Conservation (phyloP, 2,888 invertebrate genomes). For the Linhomoeus sp. region DNA sequence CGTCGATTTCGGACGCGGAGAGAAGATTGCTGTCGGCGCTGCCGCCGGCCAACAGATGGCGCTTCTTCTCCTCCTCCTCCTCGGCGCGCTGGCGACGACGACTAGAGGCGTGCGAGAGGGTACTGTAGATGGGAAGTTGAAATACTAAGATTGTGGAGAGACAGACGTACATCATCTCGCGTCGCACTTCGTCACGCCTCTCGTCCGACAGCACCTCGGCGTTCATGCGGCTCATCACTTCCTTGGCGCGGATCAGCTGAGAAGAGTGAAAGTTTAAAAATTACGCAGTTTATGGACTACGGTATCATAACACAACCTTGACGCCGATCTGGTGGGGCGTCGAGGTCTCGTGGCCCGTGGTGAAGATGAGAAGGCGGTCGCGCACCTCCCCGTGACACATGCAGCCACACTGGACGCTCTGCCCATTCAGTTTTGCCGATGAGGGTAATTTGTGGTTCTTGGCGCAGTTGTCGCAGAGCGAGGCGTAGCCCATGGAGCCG, state of each 20-base stretch:
- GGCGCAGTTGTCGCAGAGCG: no score
- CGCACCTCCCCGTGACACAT: constrained; percentile 4
- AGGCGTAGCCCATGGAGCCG: no score
- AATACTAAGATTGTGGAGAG: no score
- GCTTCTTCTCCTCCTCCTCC: background rate
- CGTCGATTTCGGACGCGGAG: background rate
- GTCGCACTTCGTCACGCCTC: background rate
- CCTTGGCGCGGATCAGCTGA: background rate
- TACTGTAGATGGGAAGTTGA: background rate
- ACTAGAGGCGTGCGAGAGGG: background rate
- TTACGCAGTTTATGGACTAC: no score
- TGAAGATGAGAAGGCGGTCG: constrained; percentile 57
- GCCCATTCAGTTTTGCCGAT: no score
- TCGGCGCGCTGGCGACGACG: background rate
- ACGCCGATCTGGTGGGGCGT: constrained; percentile 60
- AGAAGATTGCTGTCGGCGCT: no score
- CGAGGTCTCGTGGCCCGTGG: constrained; percentile 58
- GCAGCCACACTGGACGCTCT: constrained; percentile 5
- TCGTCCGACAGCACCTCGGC: constrained; percentile 5
- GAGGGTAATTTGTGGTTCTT: no score
- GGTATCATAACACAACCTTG: constrained; percentile 13
- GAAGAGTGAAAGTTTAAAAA: no score
- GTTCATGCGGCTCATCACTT: constrained; percentile 2
- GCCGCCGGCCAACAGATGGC: background rate
- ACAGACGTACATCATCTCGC: background rate